These are phyloP conservation scores for Nothura maculosa DNA, from an alignment of 2,797 vertebrate species.

Conservation along the genomic window DNA sequence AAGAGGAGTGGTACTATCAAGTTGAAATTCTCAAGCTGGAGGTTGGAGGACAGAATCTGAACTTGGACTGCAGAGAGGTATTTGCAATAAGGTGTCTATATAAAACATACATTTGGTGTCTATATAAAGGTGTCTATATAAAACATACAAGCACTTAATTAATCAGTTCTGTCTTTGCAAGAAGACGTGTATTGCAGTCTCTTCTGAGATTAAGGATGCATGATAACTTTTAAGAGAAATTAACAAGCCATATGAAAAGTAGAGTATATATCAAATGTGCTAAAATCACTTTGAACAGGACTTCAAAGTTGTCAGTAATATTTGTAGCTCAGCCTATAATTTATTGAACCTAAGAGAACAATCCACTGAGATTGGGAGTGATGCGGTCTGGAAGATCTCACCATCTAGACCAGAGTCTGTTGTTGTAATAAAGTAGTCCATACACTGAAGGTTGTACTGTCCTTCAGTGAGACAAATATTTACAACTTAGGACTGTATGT, in stretches of 20 bases:
- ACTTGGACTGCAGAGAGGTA: slow-evolving; percentile 97
- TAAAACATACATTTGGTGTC: background rate
- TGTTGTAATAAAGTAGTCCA: background rate
- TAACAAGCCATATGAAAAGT: background rate
- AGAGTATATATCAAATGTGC: background rate
- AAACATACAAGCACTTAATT: background rate
- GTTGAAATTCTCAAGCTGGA: slow-evolving; percentile 96
- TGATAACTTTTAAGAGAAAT: background rate
- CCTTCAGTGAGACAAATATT: background rate
- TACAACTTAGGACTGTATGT: background rate
- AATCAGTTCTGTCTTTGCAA: background rate
- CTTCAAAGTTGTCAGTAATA: background rate
- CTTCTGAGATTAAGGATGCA: background rate
- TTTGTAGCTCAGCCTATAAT: background rate
- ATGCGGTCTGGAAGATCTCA: background rate
- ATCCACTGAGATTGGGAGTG: background rate
- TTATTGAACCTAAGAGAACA: background rate
- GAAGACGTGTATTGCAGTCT: background rate
- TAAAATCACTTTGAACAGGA: background rate
- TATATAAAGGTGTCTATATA: background rate
- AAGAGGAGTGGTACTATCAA: slow-evolving; percentile 97
- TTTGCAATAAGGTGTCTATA: background rate
- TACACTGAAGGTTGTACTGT: background rate
- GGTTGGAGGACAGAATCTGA: slow-evolving; percentile 90
- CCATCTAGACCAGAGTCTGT: background rate